These are phyloP conservation scores for Drosophila watanabei DNA, from an alignment of 1,140 invertebrate genomes.

Conservation along the genomic window DNA sequence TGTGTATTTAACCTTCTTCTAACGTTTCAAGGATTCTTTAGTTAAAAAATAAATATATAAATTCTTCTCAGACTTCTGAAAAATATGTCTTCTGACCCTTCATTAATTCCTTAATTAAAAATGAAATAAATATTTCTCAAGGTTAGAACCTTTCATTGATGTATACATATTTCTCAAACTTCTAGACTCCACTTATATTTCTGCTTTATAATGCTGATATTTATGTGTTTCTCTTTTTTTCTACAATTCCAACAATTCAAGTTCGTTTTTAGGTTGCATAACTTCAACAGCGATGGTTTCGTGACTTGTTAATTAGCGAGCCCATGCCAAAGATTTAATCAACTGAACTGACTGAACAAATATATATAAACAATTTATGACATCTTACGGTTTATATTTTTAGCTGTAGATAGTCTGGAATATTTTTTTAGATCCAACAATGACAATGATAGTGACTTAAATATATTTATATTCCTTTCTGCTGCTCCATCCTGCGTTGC, in stretches of 20 bases:
- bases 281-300: constrained; percentile 5
- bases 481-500: not conserved
- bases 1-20: no score
- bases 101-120: no score
- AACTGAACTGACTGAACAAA: not conserved
- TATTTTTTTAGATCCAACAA: not conserved
- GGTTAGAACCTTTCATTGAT: no score
- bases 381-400: constrained; percentile 11
- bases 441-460: constrained; percentile 1
- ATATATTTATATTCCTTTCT: constrained; percentile 18
- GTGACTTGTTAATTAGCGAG: constrained; percentile 28
- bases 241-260: not conserved
- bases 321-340: constrained; percentile 28
- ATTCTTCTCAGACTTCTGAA: no score
- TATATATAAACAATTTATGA: not conserved
- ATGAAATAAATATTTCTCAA: no score
- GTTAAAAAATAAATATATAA: no score
- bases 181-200: not conserved
- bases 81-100: no score
- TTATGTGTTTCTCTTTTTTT: not conserved
- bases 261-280: constrained; percentile 26
- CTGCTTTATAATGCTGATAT: not conserved
- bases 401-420: constrained; percentile 1
- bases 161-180: not conserved
- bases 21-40: no score